These are phyloP conservation scores for Notodonta dromedarius DNA, from an alignment of 2,888 invertebrate genomes.

Conservation along the genomic window DNA sequence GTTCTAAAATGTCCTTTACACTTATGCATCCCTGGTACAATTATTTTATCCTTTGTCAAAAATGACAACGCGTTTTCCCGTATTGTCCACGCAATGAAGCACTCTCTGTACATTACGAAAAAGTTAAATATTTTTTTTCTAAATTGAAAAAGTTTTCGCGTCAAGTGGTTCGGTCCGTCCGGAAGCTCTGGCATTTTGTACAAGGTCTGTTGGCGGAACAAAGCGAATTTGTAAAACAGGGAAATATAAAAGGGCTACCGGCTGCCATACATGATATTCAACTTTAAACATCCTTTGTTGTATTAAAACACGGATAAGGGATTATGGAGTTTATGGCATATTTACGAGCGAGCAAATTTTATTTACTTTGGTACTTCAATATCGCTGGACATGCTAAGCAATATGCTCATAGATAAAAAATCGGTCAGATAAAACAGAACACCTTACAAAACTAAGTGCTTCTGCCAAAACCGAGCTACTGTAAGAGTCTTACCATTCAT, in stretches of 20 bases:
- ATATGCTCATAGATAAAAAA: too few species aligned
- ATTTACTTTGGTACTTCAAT: too few species aligned
- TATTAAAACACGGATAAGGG: not conserved
- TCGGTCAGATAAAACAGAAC: too few species aligned
- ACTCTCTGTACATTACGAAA: conserved; percentile 1
- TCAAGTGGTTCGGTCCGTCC: conserved; percentile 8
- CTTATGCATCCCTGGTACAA: too few species aligned
- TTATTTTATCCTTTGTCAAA: too few species aligned
- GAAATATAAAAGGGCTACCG: not conserved
- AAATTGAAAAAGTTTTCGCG: conserved; percentile 27
- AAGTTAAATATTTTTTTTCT: conserved; percentile 10
- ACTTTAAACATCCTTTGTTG: not conserved
- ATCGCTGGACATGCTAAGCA: too few species aligned
- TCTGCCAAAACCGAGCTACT: too few species aligned
- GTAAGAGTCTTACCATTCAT: too few species aligned
- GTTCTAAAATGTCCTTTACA: too few species aligned
- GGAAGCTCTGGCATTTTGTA: conserved; percentile 9
- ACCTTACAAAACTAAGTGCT: too few species aligned
- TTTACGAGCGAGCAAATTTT: too few species aligned
- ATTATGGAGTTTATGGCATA: not conserved
- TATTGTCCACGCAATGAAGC: not conserved
- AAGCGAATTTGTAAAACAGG: not conserved
- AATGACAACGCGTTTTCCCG: not conserved
- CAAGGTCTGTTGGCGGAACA: not conserved
- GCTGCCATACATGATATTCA: not conserved